These are phyloP conservation scores for Chelon labrosus DNA, from an alignment of 2,797 vertebrate species.

Conservation along the genomic window DNA sequence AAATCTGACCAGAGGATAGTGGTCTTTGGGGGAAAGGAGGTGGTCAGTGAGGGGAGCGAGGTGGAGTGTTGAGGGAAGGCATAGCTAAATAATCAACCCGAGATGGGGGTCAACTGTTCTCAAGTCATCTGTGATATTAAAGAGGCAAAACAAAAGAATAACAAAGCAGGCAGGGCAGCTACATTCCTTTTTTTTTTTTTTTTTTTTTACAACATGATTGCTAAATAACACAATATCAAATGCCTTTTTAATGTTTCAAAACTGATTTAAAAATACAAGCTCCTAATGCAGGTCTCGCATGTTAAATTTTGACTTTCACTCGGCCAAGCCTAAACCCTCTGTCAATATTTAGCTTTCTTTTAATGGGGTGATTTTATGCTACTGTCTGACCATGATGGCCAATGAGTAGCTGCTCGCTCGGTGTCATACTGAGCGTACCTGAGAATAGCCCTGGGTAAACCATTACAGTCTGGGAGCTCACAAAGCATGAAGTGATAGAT, in stretches of 20 bases:
- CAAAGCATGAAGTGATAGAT: conserved; percentile 1
- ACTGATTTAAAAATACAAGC: conserved; percentile 32
- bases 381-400: conserved; percentile 78
- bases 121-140: conserved; percentile 70
- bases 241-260: conserved; percentile 26
- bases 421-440: conserved; percentile 53
- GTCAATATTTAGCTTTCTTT: conserved; percentile 84
- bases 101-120: conserved; percentile 66
- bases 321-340: conserved; percentile 71
- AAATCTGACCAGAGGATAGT: conserved; percentile 84
- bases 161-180: conserved; percentile 7
- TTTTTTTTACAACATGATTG: conserved; percentile 35
- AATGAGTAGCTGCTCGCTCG: conserved; percentile 64
- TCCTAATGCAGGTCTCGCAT: conserved; percentile 36
- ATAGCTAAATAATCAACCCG: conserved; percentile 75
- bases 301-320: conserved; percentile 78
- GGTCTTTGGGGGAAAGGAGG: conserved; percentile 68
- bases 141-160: conserved; percentile 26
- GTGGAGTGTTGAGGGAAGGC: conserved; percentile 71
- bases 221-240: conserved; percentile 49
- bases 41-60: conserved; percentile 64
- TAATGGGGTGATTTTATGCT: conserved; percentile 75
- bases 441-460: conserved; percentile 58
- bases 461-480: conserved; percentile 34
- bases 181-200: conserved; percentile 30